Conservation (phyloP, 2,797 vertebrate species). For the Moxostoma hubbsi region DNA sequence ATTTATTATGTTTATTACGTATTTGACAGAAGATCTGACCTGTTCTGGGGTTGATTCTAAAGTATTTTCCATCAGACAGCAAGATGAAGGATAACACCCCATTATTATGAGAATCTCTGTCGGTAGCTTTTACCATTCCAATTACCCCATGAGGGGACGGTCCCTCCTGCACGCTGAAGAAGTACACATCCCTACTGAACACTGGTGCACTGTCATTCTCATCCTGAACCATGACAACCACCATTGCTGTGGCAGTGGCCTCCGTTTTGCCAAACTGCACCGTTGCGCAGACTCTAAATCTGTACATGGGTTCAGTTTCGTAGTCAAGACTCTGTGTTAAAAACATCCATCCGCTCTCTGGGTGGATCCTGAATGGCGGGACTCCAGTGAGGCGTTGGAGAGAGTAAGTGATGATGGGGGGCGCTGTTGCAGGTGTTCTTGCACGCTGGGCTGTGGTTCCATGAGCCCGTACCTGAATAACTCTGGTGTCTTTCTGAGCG, state of each 20-base stretch:
- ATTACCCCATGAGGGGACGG: slow-evolving; percentile 80
- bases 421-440: not conserved
- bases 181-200: slow-evolving; percentile 80
- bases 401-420: slow-evolving; percentile 69
- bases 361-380: slow-evolving; percentile 78
- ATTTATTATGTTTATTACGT: not conserved
- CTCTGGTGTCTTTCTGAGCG: slow-evolving; percentile 69
- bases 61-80: slow-evolving; percentile 89
- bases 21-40: slow-evolving; percentile 64
- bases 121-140: slow-evolving; percentile 82
- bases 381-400: slow-evolving; percentile 73
- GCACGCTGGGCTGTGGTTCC: slow-evolving; percentile 34
- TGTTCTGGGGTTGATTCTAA: slow-evolving; percentile 91
- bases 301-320: slow-evolving; percentile 74
- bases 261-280: slow-evolving; percentile 47
- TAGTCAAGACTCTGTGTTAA: slow-evolving; percentile 82
- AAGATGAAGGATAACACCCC: slow-evolving; percentile 89
- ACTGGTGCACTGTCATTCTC: slow-evolving; percentile 88
- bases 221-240: slow-evolving; percentile 85
- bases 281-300: slow-evolving; percentile 79
- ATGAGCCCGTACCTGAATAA: slow-evolving; percentile 85
- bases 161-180: slow-evolving; percentile 85
- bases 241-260: slow-evolving; percentile 75
- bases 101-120: slow-evolving; percentile 88
- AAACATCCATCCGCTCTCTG: slow-evolving; percentile 85